Percentiles rank a stretch among this genome's conserved stretches.
Conservation (phyloP, 2,797 vertebrate species). For the Petrocephalus schoutedeni region DNA sequence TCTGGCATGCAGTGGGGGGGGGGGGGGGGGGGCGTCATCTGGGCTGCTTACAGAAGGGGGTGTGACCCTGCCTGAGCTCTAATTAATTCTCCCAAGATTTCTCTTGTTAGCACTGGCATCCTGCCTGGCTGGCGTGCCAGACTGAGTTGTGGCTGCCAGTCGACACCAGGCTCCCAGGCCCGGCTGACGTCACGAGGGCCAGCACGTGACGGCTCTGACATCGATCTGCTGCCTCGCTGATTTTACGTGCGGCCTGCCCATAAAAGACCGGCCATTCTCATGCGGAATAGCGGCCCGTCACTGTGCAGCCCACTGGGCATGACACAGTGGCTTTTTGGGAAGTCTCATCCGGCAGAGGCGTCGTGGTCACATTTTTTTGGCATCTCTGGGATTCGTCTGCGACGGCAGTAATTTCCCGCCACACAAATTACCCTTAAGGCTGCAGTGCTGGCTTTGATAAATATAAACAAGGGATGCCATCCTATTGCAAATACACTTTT, state of each 20-base stretch:
- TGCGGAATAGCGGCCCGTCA: not conserved
- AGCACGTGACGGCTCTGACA: not conserved
- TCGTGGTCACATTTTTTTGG: not conserved
- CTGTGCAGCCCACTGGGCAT: not conserved
- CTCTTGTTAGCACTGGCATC: constrained; percentile 4
- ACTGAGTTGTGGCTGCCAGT: not conserved
- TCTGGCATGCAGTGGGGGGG: not conserved
- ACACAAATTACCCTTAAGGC: not conserved
- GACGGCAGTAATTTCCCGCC: not conserved
- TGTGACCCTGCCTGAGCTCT: not conserved
- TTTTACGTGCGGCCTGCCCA: not conserved
- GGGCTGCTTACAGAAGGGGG: not conserved
- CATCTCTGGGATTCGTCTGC: not conserved
- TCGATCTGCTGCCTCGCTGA: not conserved
- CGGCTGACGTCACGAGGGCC: not conserved
- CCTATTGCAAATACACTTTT: not conserved
- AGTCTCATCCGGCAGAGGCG: not conserved
- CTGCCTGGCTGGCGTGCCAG: not conserved
- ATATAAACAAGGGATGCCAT: not conserved
- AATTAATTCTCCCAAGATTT: constrained; percentile 7
- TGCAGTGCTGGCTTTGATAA: not conserved
- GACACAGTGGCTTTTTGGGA: not conserved
- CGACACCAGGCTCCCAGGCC: not conserved
- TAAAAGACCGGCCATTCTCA: not conserved
- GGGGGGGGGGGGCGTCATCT: not conserved